Evolutionary conservation across 1,140 invertebrate genomes (phyloP).

Genomic region (Oncopodura yosiiana): DNA sequence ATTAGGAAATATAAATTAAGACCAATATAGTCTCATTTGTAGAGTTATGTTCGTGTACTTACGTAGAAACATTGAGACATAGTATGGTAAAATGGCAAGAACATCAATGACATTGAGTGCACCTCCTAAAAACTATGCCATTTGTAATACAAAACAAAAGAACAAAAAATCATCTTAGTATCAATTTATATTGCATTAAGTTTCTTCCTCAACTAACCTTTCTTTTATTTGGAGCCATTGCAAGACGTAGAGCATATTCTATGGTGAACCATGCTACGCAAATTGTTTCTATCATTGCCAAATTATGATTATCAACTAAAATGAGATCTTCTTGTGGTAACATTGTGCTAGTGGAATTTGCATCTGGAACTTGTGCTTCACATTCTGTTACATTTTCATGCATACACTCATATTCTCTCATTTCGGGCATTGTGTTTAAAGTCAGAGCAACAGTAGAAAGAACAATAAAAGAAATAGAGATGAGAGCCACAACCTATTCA

Average conservation of each 20-base stretch:
- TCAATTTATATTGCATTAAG: no score
- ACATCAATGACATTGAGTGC: conserved; percentile 40
- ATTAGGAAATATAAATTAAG: conserved; percentile 91
- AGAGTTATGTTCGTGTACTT: no score
- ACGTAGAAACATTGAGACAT: conserved; percentile 36
- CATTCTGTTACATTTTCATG: conserved; percentile 15
- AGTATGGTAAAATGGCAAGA: conserved; percentile 40
- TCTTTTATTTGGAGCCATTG: conserved; percentile 34
- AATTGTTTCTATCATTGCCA: conserved; percentile 36
- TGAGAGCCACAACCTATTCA: conserved; percentile 20
- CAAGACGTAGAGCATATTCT: conserved; percentile 38
- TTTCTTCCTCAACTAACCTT: no score
- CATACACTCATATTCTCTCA: conserved; percentile 5
- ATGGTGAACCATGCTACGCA: conserved; percentile 41
- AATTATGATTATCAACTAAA: not conserved
- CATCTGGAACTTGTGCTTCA: not conserved
- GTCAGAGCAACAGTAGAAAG: conserved; percentile 26
- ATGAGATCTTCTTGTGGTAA: not conserved
- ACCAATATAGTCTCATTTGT: not conserved
- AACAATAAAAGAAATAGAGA: conserved; percentile 32
- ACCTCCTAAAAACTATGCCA: conserved; percentile 37
- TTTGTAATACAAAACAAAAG: no score
- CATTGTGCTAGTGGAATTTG: conserved; percentile 8
- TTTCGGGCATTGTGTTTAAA: conserved; percentile 27
- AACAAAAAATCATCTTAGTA: no score